Evolutionary conservation across 2,113 vertebrate species (phyloP).

Genomic region (Poecilia latipinna): DNA sequence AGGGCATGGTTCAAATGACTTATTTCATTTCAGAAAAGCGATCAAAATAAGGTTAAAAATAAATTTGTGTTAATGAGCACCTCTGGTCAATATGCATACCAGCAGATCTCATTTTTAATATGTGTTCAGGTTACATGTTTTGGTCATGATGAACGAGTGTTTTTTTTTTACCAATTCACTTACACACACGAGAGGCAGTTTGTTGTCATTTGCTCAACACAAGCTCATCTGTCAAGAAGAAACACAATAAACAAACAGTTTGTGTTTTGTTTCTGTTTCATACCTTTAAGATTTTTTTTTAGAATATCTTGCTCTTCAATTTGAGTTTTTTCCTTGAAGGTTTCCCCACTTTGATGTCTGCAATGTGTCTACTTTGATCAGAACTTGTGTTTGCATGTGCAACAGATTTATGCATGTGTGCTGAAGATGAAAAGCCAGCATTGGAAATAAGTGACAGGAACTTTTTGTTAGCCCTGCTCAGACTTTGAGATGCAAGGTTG

Average conservation of each 20-base stretch:
- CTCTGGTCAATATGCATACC: slow-evolving; percentile 25
- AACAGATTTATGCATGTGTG: background rate
- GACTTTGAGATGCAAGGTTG: slow-evolving; percentile 2
- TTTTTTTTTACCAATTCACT: slow-evolving; percentile 27
- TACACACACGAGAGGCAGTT: slow-evolving; percentile 5
- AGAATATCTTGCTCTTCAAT: background rate
- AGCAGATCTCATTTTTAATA: slow-evolving; percentile 20
- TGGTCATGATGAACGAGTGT: slow-evolving; percentile 7
- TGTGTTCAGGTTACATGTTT: slow-evolving; percentile 30
- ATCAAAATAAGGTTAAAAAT: background rate
- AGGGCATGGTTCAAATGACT: background rate
- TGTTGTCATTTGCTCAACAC: background rate
- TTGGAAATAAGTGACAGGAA: slow-evolving; percentile 24
- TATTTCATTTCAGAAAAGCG: background rate
- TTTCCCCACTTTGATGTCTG: background rate
- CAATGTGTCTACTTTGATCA: background rate
- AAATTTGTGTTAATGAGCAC: background rate
- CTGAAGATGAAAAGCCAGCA: background rate
- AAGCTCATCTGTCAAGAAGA: slow-evolving; percentile 13
- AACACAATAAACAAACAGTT: background rate
- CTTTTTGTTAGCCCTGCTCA: slow-evolving; percentile 2
- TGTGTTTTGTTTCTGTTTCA: background rate
- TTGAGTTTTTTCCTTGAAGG: too few relatives aligned
- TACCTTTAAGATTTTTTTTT: background rate
- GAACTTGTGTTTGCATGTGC: background rate